Conservation (phyloP, 2,888 invertebrate genomes). For the Odontomyia ornata region DNA sequence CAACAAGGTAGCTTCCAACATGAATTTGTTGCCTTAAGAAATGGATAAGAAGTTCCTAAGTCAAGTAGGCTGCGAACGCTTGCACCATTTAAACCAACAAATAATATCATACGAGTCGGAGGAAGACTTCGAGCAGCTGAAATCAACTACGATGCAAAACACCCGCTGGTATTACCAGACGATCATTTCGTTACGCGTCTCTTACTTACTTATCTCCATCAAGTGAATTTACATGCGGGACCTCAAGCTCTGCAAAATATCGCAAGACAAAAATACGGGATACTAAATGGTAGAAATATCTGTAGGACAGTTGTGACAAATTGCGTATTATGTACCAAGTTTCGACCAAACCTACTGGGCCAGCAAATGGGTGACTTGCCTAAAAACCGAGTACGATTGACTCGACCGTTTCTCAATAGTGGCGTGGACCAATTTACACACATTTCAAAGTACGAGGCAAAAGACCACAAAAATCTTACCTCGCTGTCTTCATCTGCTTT, state of each 20-base stretch:
- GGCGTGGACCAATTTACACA: slow-evolving; percentile 46
- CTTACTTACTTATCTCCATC: slow-evolving; percentile 40
- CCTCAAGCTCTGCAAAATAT: slow-evolving; percentile 45
- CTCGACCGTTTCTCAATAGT: slow-evolving; percentile 44
- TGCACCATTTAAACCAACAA: slow-evolving; percentile 43
- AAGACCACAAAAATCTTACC: slow-evolving; percentile 31
- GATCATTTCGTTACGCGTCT: slow-evolving; percentile 45
- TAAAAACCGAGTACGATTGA: slow-evolving; percentile 36
- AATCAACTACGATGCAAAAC: slow-evolving; percentile 49
- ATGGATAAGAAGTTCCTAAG: not conserved
- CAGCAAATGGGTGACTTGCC: slow-evolving; percentile 55
- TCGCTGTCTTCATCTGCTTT: slow-evolving; percentile 1
- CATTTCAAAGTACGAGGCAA: slow-evolving; percentile 35
- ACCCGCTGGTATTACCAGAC: slow-evolving; percentile 53
- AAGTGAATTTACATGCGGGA: slow-evolving; percentile 6
- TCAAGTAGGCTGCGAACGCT: not conserved
- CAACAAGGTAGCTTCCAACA: not conserved
- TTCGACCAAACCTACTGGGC: slow-evolving; percentile 42
- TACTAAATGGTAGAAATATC: slow-evolving; percentile 49
- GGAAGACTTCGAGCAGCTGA: slow-evolving; percentile 34
- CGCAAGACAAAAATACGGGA: slow-evolving; percentile 52
- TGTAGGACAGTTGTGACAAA: slow-evolving; percentile 46
- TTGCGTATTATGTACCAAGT: slow-evolving; percentile 50
- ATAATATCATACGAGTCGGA: slow-evolving; percentile 45
- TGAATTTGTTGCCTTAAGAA: not conserved